Base-by-base conservation (phyloP, 2,797 vertebrate species). In the Petrocephalus schoutedeni region DNA sequence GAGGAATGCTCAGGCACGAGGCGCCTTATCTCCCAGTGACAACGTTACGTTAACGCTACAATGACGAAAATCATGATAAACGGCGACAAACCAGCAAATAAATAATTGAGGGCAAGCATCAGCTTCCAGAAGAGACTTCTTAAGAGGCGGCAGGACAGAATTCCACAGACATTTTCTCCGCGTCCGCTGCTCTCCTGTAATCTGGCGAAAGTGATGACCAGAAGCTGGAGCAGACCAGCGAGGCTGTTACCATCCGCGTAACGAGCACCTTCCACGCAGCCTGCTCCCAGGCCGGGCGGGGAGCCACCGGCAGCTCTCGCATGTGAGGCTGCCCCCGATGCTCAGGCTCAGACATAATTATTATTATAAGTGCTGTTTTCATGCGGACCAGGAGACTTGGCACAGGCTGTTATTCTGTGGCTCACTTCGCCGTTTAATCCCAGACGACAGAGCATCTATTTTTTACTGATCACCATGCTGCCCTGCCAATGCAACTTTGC, bases 11-110 rank as follows among this genome's bases (percentile, higher is more conserved):
- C 84, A 36, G 14, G 21, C 54, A 36, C 3, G 2, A 85, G 28
- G 3, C 2, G 16, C 28, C 10, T 58, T 5, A n/a, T 53, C 51
- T 36, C 12, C 14, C 56, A 9, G 32, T 45, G 36, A 86, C 90
- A 90, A 90, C 89, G 91, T 59, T 45, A 59, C 84, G 32, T 56
- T 56, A 54, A 85, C 28, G 21, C 82, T 5, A 56, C 53, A 3
- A 53, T 85, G 3, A 85, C 56, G 93, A 94, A 95, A 95, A 95
- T 95, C 95, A 95, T 94, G 94, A 94, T 95, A 95, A 32, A 96
- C 95, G 95, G 93, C 94, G 95, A 96, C 95, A 96, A 95, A 96
- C 95, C 93, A 92, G 93, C 94, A 93, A 91, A 95, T 96, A 96
- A 95, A 96, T 95, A 95, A 96, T 95, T 94, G 93, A 96, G 94